phyloP scores from a whole-genome alignment of 2,888 invertebrate species.

The Ormyrus thymus region DNA sequence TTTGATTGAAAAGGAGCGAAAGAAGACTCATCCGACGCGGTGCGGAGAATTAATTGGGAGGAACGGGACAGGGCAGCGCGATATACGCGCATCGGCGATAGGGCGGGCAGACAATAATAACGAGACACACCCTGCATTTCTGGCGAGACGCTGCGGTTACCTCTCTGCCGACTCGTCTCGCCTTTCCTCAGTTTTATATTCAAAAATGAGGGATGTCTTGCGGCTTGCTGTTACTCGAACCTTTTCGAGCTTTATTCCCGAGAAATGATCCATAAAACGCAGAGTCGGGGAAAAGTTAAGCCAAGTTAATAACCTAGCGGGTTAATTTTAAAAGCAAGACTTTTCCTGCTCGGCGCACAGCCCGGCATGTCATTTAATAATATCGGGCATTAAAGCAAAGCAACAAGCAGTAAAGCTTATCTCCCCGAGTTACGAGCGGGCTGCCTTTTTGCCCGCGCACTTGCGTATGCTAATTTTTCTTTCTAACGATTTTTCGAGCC shows the following conservation, averaged over 20 bases:
- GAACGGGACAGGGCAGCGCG: neutral
- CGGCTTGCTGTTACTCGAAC: constrained; percentile 17
- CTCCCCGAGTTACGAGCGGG: no score
- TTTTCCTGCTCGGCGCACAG: no score
- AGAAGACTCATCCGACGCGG: no score
- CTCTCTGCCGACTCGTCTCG: neutral
- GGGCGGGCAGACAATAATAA: constrained; percentile 23
- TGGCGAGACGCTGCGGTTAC: constrained; percentile 29
- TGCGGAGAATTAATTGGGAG: constrained; percentile 27
- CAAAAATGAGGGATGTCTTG: neutral
- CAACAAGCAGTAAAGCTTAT: no score
- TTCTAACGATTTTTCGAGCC: constrained; percentile 20
- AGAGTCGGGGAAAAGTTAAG: no score
- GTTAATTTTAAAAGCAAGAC: no score
- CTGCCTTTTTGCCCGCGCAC: no score
- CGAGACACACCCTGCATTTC: constrained; percentile 45
- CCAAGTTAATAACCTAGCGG: no score
- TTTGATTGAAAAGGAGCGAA: no score
- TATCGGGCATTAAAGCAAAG: no score
- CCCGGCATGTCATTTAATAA: no score
- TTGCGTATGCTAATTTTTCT: neutral
- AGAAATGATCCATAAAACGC: neutral
- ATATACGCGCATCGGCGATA: neutral
- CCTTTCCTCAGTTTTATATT: no score
- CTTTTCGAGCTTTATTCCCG: neutral